Percentiles rank a stretch among this genome's conserved stretches.
Conservation (phyloP, 2,113 vertebrate species). For the Danio rerio region GRCz12tu NC_133197.1:13618001-13618500, state of each 20-base stretch:
- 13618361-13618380: constrained; percentile 90
- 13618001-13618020: constrained; percentile 94
- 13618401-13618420: constrained; percentile 91
- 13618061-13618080: constrained; percentile 82
- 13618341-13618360: constrained; percentile 97
- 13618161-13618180: constrained; percentile 96
- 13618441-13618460: constrained; percentile 85
- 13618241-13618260: constrained; percentile 94
- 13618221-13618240: constrained; percentile 94
- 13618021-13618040: constrained; percentile 80
- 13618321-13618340: constrained; percentile 99
- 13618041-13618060: constrained; percentile 83
- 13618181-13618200: constrained; percentile 86
- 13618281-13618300: constrained; percentile 90
- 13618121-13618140: neutral
- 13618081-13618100: neutral
- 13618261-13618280: constrained; percentile 95
- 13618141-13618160: constrained; percentile 33
- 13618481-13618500: constrained; percentile 73
- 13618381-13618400: constrained; percentile 84
- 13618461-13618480: constrained; percentile 84
- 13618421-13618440: constrained; percentile 86
- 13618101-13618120: neutral
- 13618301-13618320: constrained; percentile 92
- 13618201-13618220: constrained; percentile 85